These are phyloP conservation scores for Cynopterus brachyotis DNA, from an alignment of 2,113 vertebrate genomes.

Conservation along the genomic window DNA sequence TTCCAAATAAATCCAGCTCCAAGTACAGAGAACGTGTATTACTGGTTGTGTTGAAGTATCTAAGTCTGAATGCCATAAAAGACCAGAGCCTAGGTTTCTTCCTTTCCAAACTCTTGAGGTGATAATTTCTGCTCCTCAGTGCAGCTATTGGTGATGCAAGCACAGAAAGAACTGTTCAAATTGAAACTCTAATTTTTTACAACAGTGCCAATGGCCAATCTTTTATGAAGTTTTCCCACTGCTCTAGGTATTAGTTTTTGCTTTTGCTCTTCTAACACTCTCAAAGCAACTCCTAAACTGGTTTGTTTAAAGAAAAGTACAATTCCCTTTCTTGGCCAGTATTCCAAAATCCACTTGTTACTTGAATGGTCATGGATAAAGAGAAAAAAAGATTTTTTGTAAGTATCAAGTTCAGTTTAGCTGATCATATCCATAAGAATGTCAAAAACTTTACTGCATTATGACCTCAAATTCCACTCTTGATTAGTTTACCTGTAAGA, in stretches of 20 bases:
- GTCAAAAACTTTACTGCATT: background rate
- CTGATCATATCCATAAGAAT: background rate
- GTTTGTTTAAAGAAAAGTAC: slow-evolving; percentile 49
- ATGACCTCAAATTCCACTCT: background rate
- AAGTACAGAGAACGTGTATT: background rate
- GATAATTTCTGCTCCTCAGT: background rate
- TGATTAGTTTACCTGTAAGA: background rate
- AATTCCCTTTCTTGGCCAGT: background rate
- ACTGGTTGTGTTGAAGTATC: background rate
- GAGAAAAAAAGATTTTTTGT: background rate
- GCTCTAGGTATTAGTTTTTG: background rate
- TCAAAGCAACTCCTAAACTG: background rate
- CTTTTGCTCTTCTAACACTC: slow-evolving; percentile 12
- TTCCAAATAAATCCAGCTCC: slow-evolving; percentile 44
- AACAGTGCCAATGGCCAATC: background rate
- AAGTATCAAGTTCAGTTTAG: background rate
- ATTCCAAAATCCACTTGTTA: background rate
- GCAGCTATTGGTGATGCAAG: background rate
- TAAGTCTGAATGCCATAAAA: background rate
- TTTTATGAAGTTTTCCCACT: slow-evolving; percentile 38
- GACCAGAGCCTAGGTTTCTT: background rate
- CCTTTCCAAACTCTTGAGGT: background rate
- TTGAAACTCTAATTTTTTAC: background rate
- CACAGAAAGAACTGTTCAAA: background rate
- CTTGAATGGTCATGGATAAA: slow-evolving; percentile 15